These are phyloP conservation scores for Drosophila robusta DNA, from an alignment of 2,888 invertebrate species.

Conservation along the genomic window DNA sequence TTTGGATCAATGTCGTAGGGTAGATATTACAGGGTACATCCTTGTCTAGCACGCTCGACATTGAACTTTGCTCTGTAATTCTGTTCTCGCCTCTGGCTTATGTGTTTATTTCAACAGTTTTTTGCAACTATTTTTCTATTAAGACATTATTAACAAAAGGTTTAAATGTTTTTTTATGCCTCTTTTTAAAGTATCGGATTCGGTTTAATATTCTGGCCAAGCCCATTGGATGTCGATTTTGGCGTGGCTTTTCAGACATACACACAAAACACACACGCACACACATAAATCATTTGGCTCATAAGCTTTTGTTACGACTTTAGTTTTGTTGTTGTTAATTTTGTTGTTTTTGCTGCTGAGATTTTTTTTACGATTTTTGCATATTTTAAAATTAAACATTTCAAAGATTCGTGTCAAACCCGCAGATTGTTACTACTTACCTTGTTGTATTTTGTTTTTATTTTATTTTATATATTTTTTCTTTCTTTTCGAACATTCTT, in stretches of 20 bases:
- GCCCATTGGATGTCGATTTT: conserved; percentile 19
- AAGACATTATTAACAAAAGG: conserved; percentile 72
- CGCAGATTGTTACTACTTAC: conserved; percentile 70
- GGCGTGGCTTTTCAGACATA: conserved; percentile 13
- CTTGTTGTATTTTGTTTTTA: conserved; percentile 47
- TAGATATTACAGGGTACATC: not conserved
- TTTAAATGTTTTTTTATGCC: conserved; percentile 19
- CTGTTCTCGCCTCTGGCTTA: conserved; percentile 5
- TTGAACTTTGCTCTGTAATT: conserved; percentile 9
- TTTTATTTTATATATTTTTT: conserved; percentile 14
- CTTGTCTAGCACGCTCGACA: not conserved
- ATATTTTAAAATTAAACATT: conserved; percentile 69
- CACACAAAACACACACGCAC: conserved; percentile 14
- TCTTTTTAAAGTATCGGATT: conserved; percentile 7
- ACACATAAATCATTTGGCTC: conserved; percentile 65
- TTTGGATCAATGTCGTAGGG: no score
- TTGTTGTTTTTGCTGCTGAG: conserved; percentile 29
- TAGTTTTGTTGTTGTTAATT: conserved; percentile 7
- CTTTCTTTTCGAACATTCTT: conserved; percentile 15
- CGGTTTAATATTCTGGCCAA: conserved; percentile 25
- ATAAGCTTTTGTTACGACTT: conserved; percentile 54
- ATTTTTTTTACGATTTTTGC: conserved; percentile 66
- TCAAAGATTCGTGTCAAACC: conserved; percentile 64
- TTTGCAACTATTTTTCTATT: conserved; percentile 58
- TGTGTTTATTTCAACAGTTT: conserved; percentile 18